Evolutionary conservation across 2,113 vertebrate genomes (phyloP), one percentile per base, ranked within the genome.

Genomic region (Otus sunia): DNA sequence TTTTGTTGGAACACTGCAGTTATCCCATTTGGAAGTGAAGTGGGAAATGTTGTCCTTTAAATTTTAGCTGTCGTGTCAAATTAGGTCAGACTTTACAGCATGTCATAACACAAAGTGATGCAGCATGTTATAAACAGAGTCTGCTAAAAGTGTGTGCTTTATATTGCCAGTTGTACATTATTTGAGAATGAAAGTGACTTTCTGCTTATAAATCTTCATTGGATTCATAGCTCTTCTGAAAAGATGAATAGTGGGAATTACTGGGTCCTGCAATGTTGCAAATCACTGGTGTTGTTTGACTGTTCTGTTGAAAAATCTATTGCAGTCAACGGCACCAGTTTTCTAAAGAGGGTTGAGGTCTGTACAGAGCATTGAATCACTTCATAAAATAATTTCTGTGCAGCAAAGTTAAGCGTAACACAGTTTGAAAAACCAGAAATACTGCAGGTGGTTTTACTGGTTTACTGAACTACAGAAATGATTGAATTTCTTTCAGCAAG

Each of bases 11-110:
- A 92, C 75, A 64, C 43, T 90, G 52, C 29, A 81, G 58, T 69
- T 80, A 84, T 75, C 63, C 92, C 91, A 62, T 96, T 97, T 97
- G 97, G 94, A 97, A 97, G 84, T 55, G 85, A 89, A 97, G 90
- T 95, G 60, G 95, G 89, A 97, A 97, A 89, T 91, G 94, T 90
- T 49, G 25, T 97, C 84, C 92, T 97, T 94, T 97, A 97, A 97
- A 96, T 90, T 96, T 95, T 94, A 97, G 90, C 95, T 97, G 95
- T 96, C 72, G 6, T 55, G 53, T 97, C 96, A 96, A 95, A 97
- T 98, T 96, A 97, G 97, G 97, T 97, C 96, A 95, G 86, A 85
- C 62, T 93, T 96, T 94, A 88, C 92, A 95, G 86, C 26, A 14
- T 90, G 92, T 90, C 94, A 83, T 66, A 96, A 93, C 96, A 94